Base-by-base conservation (phyloP, 2,797 vertebrate genomes). In the Chromis chromis region DNA sequence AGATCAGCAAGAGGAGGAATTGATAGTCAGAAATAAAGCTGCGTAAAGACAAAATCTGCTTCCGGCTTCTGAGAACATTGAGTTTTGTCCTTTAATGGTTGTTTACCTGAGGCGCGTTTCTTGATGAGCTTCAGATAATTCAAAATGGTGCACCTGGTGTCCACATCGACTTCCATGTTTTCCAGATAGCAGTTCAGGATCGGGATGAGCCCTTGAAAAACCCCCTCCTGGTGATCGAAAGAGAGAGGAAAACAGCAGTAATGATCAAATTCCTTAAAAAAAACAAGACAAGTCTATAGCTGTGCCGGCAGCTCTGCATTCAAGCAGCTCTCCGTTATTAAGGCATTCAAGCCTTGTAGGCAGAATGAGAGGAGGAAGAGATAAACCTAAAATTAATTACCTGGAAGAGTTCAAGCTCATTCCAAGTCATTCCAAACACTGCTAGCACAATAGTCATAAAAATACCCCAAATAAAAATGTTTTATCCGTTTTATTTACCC, bases 131-230 rank as follows among this genome's bases (percentile, higher is more conserved):
- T 99, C 79, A 99, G 91, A 85, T 99, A 99, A 89, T 99, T 99
- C 62, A 99, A 90, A 85, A 99, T 99, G 76, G 97, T 98, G 92
- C 98, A 99, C 17, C 98, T 95, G 21, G 98, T 99, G 92, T 99
- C 98, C 48, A 99, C 98, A 50, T 99, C 98, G 49, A 99, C 98
- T 74, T 99, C 98, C 98, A 99, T 99, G 86, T 96, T 99, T 91
- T 98, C 98, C 85, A 99, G 94, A 80, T 99, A 99, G 78, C 95
- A 96, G 94, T 99, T 99, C 22, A 99, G 94, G 91, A 99, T 93
- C 0, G 98, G 97, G 79, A 99, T 98, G 59, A 99, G 96, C 9
- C 98, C 98, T 56, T 97, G 97, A 91, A 99, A 99, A 19, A 98
- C 94, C 3, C 98, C 98, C 82, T 99, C 98, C 98, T 99, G 72